These are phyloP conservation scores for Sarcophaga rosellei DNA, from an alignment of 2,888 invertebrate species.

Conservation along the genomic window DNA sequence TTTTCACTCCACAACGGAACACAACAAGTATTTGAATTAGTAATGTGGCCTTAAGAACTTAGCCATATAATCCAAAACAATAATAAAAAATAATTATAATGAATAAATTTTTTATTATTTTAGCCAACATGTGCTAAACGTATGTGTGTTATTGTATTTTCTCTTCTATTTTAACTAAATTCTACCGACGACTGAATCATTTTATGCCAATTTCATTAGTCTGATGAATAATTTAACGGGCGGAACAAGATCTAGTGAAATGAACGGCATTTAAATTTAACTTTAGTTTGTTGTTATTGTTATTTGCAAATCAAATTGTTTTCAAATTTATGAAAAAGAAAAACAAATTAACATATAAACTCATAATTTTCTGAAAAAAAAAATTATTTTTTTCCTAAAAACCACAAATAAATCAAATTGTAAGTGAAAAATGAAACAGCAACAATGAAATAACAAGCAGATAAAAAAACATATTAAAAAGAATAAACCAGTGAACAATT, in stretches of 20 bases:
- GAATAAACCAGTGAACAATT: too few relatives aligned
- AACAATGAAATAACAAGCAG: too few relatives aligned
- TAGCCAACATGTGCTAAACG: slow-evolving; percentile 53
- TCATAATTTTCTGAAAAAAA: not conserved
- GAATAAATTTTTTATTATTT: slow-evolving; percentile 25
- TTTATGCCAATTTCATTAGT: not conserved
- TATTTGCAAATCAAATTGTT: too few relatives aligned
- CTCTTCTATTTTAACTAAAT: not conserved
- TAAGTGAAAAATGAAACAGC: not conserved
- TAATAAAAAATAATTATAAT: slow-evolving; percentile 2
- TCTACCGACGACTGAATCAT: not conserved
- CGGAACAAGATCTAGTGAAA: not conserved
- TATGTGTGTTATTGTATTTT: not conserved
- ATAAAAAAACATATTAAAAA: too few relatives aligned
- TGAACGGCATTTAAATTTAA: slow-evolving; percentile 6
- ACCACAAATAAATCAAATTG: not conserved
- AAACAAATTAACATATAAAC: too few relatives aligned
- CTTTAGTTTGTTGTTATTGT: too few relatives aligned
- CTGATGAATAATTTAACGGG: not conserved
- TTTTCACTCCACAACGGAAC: slow-evolving; percentile 28
- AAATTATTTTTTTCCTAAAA: too few relatives aligned
- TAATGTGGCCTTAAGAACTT: slow-evolving; percentile 51
- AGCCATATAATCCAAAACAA: slow-evolving; percentile 33
- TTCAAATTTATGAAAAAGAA: too few relatives aligned
- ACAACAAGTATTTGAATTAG: not conserved